phyloP scores from a whole-genome alignment of 2,113 vertebrate genomes.

The Hippocampus guttulatus region DNA sequence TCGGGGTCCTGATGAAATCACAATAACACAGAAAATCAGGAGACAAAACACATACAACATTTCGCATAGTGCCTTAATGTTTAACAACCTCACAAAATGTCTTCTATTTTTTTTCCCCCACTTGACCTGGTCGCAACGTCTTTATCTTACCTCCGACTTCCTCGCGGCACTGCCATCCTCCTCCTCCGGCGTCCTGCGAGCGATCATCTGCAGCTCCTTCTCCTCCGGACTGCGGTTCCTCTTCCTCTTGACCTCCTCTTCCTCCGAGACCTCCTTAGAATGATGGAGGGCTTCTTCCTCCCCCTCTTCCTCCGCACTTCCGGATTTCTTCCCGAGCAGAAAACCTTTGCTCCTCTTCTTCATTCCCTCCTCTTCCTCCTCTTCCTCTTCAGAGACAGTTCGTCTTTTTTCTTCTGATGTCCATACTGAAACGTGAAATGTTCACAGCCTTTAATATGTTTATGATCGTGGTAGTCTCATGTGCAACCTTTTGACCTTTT shows the following conservation, averaged over 20 bases:
- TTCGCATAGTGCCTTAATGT: no score
- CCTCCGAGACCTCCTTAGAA: conserved; percentile 72
- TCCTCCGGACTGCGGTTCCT: conserved; percentile 66
- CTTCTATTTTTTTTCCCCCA: no score
- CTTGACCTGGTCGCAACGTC: no score
- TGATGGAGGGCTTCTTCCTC: conserved; percentile 61
- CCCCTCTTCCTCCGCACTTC: conserved; percentile 34
- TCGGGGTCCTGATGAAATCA: conserved; percentile 81
- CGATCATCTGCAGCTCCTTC: conserved; percentile 73
- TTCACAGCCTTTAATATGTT: background rate
- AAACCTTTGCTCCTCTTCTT: conserved; percentile 42
- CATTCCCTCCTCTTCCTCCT: conserved; percentile 28
- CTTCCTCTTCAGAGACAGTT: conserved; percentile 37
- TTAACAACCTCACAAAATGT: no score
- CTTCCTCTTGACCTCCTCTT: conserved; percentile 64
- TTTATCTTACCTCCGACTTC: conserved; percentile 81
- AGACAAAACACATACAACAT: no score
- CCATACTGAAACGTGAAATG: conserved; percentile 25
- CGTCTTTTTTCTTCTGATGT: conserved; percentile 25
- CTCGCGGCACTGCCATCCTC: conserved; percentile 89
- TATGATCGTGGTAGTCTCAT: background rate
- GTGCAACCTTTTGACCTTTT: background rate
- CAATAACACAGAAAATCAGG: background rate
- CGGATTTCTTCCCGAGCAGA: conserved; percentile 46
- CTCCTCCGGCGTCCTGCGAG: conserved; percentile 70